A percentile compares a stretch with the other conserved stretches of the same genome.
phyloP scores from a whole-genome alignment of 1,140 invertebrate genomes.

The Brachionus plicatilis region DNA sequence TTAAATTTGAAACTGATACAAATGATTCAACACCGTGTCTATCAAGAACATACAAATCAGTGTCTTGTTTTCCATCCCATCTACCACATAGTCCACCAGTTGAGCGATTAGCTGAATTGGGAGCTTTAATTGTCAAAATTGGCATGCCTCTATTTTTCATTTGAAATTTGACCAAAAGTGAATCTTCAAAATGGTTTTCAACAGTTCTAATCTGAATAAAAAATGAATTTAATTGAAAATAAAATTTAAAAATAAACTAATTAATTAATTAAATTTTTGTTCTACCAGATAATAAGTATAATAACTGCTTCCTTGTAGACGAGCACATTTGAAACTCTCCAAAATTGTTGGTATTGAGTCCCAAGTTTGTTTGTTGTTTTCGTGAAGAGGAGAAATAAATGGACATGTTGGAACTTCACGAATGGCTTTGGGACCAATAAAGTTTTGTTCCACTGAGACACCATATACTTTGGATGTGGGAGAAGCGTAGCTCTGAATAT shows the following conservation, averaged over 20 bases:
- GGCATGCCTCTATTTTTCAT: not conserved
- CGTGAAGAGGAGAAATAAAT: not conserved
- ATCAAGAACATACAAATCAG: slow-evolving; percentile 20
- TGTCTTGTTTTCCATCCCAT: not conserved
- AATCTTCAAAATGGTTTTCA: not conserved
- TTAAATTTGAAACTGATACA: not conserved
- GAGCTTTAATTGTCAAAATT: not conserved
- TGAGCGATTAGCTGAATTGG: not conserved
- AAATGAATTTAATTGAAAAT: not conserved
- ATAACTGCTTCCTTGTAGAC: not conserved
- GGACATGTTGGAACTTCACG: not conserved
- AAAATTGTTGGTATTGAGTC: not conserved
- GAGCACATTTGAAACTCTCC: not conserved
- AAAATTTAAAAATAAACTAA: not conserved
- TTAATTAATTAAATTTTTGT: not conserved
- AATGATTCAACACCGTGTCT: slow-evolving; percentile 10
- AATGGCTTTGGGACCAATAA: not conserved
- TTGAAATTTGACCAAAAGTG: not conserved
- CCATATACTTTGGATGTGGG: slow-evolving; percentile 4
- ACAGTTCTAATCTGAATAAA: not conserved
- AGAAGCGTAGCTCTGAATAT: not conserved
- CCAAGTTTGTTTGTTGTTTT: not conserved
- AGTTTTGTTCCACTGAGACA: not conserved
- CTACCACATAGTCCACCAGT: slow-evolving; percentile 20
- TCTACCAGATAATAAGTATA: not conserved